Base-by-base conservation (phyloP, 2,888 invertebrate species). In the Melipona beecheii region DNA sequence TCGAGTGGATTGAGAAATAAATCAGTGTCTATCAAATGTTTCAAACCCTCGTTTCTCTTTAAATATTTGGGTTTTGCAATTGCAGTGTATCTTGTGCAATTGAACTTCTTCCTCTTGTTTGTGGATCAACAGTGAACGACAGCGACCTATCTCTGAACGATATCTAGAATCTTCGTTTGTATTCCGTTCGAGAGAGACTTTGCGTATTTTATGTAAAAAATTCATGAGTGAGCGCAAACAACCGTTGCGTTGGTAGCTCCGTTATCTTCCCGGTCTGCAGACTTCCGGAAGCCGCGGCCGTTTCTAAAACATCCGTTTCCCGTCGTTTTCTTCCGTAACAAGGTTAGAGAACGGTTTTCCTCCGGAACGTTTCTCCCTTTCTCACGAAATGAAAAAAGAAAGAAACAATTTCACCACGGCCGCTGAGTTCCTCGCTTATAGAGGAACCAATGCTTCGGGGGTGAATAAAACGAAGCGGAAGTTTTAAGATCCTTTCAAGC, bases 301-400 rank as follows among this genome's bases (percentile, higher is more conserved):
- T 9, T 43, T 17, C 24, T n/a, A 52, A 31, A 64, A 62, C 17
- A 71, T 54, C 43, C 43, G 43, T 43, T 43, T 43, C 43, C 43
- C 43, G 43, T 9, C 43, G 43, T 43, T 43, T 43, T 9, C 9
- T 24, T 36, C 24, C 27, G 43, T 64, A 77, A 77, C 54, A 43
- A 64, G 52, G 64, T 77, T 77, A 71, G 27, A 13, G 19, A 19
- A 60, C 71, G 52, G 52, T 70, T 76, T 69, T 21, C n/a, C 15
- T 60, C 24, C 31, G n/a, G 15, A 31, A 19, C 24, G 36, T 60
- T 24, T 0, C 24, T 27, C 27, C 36, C 36, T 60, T 24, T 70
- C 19, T 21, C 13, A 13, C 2, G 31, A 50, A 58, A 19, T 17
- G 24, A 50, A 71, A 69, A 43, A 36, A 36, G 9, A 11, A 43